phyloP scores from a whole-genome alignment of 2,113 vertebrate genomes.

The Oceanodroma tethys region DNA sequence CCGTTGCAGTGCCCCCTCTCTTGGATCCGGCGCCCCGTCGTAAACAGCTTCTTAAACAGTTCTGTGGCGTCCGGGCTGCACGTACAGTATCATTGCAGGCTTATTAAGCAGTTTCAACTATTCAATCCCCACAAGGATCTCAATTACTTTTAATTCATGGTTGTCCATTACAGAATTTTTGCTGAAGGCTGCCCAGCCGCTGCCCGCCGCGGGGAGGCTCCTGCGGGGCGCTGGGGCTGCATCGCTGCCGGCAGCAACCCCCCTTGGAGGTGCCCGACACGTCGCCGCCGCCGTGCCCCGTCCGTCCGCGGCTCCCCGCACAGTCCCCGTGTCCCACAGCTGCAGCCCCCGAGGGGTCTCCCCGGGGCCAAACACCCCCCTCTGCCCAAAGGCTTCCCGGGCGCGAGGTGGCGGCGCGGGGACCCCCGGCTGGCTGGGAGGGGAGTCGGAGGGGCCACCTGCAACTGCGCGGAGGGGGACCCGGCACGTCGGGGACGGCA shows the following conservation, averaged over 20 bases:
- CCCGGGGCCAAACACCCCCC: background rate
- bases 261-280: background rate
- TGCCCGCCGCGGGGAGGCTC: background rate
- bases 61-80: fast-evolving
- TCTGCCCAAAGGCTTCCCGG: background rate
- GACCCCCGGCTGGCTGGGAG: too few relatives aligned
- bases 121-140: background rate
- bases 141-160: background rate
- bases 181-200: background rate
- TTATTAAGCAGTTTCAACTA: background rate
- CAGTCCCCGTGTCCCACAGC: background rate
- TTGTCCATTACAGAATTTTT: background rate
- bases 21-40: fast-evolving
- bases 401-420: background rate
- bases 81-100: fast-evolving
- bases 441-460: fast-evolving
- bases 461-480: background rate
- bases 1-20: fast-evolving
- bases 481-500: fast-evolving
- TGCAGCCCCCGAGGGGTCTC: background rate
- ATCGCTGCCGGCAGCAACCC: background rate
- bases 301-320: background rate
- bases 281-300: fast-evolving
- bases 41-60: background rate
- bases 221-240: background rate